Conservation (phyloP, 2,888 invertebrate genomes). For the Idaea aversata region DNA sequence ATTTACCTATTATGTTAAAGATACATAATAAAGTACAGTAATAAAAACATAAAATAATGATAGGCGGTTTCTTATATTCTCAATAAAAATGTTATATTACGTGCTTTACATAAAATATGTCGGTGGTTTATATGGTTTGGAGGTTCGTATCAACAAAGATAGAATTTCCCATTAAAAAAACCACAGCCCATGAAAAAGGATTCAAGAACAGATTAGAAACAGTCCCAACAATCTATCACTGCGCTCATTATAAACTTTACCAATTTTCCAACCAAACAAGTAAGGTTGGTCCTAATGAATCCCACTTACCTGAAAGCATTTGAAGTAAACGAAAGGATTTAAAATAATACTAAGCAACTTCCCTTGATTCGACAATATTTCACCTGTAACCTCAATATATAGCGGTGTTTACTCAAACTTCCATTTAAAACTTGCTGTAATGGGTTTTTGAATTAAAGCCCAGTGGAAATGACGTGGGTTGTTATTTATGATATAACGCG, state of each 20-base stretch:
- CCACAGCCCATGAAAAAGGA: neutral
- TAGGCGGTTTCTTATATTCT: too few relatives aligned
- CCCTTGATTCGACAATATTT: slow-evolving; percentile 41
- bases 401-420: slow-evolving; percentile 53
- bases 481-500: slow-evolving; percentile 51
- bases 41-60: too few relatives aligned
- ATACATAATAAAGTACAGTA: too few relatives aligned
- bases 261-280: slow-evolving; percentile 21
- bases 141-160: neutral
- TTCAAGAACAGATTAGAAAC: neutral
- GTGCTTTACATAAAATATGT: neutral
- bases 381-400: slow-evolving; percentile 47
- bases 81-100: too few relatives aligned
- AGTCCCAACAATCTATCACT: neutral
- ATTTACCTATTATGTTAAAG: too few relatives aligned
- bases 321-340: slow-evolving; percentile 34
- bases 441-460: slow-evolving; percentile 66
- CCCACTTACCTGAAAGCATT: slow-evolving; percentile 29
- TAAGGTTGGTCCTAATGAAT: slow-evolving; percentile 31
- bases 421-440: slow-evolving; percentile 65
- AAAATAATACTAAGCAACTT: slow-evolving; percentile 34
- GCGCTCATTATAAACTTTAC: slow-evolving; percentile 8
- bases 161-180: neutral
- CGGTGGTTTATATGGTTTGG: neutral
- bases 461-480: slow-evolving; percentile 50